phyloP scores from a whole-genome alignment of 2,888 invertebrate genomes.

The Clusia tigrina region DNA sequence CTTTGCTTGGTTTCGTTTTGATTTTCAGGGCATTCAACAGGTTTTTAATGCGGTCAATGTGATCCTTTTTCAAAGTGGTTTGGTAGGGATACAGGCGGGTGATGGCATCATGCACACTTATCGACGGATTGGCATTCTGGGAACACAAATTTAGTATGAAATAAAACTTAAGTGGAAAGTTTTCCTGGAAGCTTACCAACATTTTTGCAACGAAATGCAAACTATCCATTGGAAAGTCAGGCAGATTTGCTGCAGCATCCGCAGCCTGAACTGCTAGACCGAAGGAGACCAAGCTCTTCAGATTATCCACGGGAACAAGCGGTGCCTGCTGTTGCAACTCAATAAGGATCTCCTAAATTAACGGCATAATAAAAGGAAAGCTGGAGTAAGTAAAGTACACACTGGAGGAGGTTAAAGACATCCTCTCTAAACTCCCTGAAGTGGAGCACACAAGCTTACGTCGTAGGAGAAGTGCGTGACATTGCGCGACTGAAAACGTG shows the following conservation, averaged over 20 bases:
- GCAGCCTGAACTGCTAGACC: slow-evolving; percentile 81
- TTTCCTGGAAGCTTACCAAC: slow-evolving; percentile 46
- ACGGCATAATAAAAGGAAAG: neutral
- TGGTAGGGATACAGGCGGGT: slow-evolving; percentile 85
- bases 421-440: no score
- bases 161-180: neutral
- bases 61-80: slow-evolving; percentile 80
- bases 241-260: slow-evolving; percentile 75
- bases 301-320: slow-evolving; percentile 64
- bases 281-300: slow-evolving; percentile 71
- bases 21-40: slow-evolving; percentile 74
- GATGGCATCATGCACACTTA: slow-evolving; percentile 75
- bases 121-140: slow-evolving; percentile 75
- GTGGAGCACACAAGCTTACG: no score
- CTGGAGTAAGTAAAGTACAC: no score
- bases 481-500: slow-evolving; percentile 93
- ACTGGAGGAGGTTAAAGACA: no score
- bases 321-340: slow-evolving; percentile 67
- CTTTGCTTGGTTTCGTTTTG: slow-evolving; percentile 29
- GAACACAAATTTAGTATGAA: slow-evolving; percentile 10
- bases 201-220: slow-evolving; percentile 70
- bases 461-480: slow-evolving; percentile 66
- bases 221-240: slow-evolving; percentile 91
- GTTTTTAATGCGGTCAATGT: slow-evolving; percentile 74
- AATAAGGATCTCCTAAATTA: slow-evolving; percentile 68